phyloP scores from a whole-genome alignment of 1,140 invertebrate genomes.

The Vanessa atalanta region DNA sequence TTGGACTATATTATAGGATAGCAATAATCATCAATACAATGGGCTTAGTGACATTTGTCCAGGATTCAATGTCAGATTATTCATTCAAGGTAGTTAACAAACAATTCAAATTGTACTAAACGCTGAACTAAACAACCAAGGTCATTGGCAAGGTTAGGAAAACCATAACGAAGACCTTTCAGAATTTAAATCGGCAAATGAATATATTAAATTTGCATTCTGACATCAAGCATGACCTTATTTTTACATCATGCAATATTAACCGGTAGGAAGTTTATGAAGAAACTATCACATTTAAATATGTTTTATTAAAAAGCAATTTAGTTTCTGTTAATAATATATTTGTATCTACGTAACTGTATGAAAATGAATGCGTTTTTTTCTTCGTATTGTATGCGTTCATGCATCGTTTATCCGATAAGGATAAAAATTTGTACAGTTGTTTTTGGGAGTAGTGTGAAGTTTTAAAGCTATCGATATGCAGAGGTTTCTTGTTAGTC shows the following conservation, averaged over 20 bases:
- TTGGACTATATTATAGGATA: neutral
- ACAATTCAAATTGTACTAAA: constrained; percentile 31
- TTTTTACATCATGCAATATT: neutral
- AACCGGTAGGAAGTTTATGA: neutral
- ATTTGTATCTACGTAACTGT: too few species aligned
- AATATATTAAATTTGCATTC: constrained; percentile 5
- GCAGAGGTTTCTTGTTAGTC: too few species aligned
- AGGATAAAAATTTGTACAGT: too few species aligned
- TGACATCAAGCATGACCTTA: neutral
- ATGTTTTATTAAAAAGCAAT: too few species aligned
- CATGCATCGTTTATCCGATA: too few species aligned
- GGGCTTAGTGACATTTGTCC: neutral
- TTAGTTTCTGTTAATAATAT: too few species aligned
- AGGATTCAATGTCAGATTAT: constrained; percentile 21
- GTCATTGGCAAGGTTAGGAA: constrained; percentile 40
- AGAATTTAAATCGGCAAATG: constrained; percentile 9
- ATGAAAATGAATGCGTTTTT: too few species aligned
- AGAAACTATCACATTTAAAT: too few species aligned
- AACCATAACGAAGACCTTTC: constrained; percentile 25
- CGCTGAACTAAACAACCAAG: constrained; percentile 17
- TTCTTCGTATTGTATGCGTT: too few species aligned
- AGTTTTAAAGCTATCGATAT: too few species aligned
- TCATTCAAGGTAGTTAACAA: constrained; percentile 21
- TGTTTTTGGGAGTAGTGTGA: too few species aligned
- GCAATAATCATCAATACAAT: neutral